These are phyloP conservation scores for Camponotus pennsylvanicus DNA, from an alignment of 1,140 invertebrate species.

Conservation along the genomic window DNA sequence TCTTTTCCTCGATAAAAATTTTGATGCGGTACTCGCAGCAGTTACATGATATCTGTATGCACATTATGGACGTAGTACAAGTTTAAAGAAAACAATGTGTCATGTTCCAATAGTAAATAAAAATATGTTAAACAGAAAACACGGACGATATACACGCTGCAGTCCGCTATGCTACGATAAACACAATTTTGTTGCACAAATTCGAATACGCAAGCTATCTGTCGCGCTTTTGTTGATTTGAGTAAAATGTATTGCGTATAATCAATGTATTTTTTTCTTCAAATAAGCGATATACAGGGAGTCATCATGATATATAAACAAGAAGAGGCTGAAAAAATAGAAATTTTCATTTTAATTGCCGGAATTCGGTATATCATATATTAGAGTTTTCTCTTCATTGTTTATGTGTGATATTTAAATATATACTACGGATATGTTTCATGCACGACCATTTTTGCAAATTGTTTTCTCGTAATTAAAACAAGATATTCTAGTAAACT, in stretches of 20 bases:
- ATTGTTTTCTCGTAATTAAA: conserved; percentile 10
- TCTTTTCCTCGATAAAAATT: conserved; percentile 16
- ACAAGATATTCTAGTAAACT: not conserved
- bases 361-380: not conserved
- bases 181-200: conserved; percentile 29
- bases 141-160: not conserved
- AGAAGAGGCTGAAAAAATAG: not conserved
- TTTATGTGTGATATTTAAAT: not conserved
- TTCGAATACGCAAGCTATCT: conserved; percentile 37
- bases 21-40: not conserved
- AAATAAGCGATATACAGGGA: not conserved
- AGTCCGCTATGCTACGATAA: not conserved
- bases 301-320: not conserved
- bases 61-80: not conserved
- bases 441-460: not conserved
- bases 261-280: conserved; percentile 4
- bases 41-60: conserved; percentile 23
- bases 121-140: conserved; percentile 11
- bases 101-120: conserved; percentile 12
- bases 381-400: not conserved
- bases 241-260: not conserved
- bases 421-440: not conserved
- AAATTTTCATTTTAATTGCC: not conserved
- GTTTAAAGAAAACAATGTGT: conserved; percentile 42
- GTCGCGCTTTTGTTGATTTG: conserved; percentile 1